Evolutionary conservation across 2,888 invertebrate genomes (phyloP).

Genomic region (Augiades crinisus): DNA sequence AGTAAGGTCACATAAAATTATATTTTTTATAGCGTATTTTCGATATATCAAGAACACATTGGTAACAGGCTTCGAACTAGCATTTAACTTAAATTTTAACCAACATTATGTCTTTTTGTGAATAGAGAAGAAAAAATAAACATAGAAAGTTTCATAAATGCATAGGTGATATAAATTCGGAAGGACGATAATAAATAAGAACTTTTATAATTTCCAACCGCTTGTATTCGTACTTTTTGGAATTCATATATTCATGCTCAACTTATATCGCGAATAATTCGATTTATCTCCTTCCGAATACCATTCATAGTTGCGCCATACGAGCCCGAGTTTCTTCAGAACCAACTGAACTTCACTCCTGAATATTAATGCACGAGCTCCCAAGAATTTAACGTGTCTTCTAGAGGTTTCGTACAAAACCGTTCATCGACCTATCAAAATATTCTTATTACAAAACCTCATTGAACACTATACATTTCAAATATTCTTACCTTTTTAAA

Average conservation of each 20-base stretch:
- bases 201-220: too few relatives aligned
- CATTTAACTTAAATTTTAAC: too few relatives aligned
- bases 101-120: too few relatives aligned
- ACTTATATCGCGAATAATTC: slow-evolving; percentile 15
- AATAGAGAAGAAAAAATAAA: too few relatives aligned
- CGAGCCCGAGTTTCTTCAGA: slow-evolving; percentile 15
- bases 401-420: slow-evolving; percentile 13
- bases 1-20: too few relatives aligned
- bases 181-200: too few relatives aligned
- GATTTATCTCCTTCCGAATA: slow-evolving; percentile 17
- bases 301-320: slow-evolving; percentile 22
- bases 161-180: too few relatives aligned
- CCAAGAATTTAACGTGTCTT: slow-evolving; percentile 27
- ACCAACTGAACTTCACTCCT: slow-evolving; percentile 28
- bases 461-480: not conserved
- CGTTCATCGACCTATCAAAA: not conserved
- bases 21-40: too few relatives aligned
- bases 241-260: slow-evolving; percentile 5
- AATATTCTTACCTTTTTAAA: not conserved
- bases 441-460: not conserved
- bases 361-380: slow-evolving; percentile 31
- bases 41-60: too few relatives aligned
- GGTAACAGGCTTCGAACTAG: too few relatives aligned
- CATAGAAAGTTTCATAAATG: too few relatives aligned
- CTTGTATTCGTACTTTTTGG: too few relatives aligned